Evolutionary conservation across 2,888 invertebrate genomes (phyloP).

Genomic region (Hemithea aestivaria): DNA sequence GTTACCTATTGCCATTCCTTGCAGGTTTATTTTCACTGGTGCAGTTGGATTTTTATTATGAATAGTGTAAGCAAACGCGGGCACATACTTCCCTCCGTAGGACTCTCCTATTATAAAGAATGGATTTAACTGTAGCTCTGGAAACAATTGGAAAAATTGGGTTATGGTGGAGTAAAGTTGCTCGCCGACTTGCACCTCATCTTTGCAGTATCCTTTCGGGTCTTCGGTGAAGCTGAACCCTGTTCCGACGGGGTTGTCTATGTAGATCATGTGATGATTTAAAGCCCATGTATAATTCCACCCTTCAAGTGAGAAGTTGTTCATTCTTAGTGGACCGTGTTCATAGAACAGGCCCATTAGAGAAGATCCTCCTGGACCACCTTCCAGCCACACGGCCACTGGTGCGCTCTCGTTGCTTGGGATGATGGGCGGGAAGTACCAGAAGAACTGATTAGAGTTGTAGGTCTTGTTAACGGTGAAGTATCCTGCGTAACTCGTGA

Average conservation of each 20-base stretch:
- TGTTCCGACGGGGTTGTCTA: too few species aligned
- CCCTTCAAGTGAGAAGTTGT: slow-evolving; percentile 63
- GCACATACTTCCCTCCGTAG: too few species aligned
- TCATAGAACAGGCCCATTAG: slow-evolving; percentile 90
- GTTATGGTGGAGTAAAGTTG: slow-evolving; percentile 86
- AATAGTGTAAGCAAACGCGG: too few species aligned
- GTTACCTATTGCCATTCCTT: slow-evolving; percentile 88
- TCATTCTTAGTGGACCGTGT: slow-evolving; percentile 84
- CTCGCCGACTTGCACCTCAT: too few species aligned
- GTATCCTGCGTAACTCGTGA: too few species aligned
- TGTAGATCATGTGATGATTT: slow-evolving; percentile 87
- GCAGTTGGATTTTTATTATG: slow-evolving; percentile 81
- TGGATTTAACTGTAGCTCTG: slow-evolving; percentile 84
- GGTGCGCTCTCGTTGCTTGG: slow-evolving; percentile 79
- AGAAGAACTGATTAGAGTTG: slow-evolving; percentile 93
- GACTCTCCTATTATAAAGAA: slow-evolving; percentile 93
- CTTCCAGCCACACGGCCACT: slow-evolving; percentile 90
- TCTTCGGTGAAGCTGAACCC: slow-evolving; percentile 91
- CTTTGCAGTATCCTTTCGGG: slow-evolving; percentile 87
- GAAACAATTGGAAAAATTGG: slow-evolving; percentile 92
- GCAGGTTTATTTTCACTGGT: slow-evolving; percentile 84
- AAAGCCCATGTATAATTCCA: slow-evolving; percentile 89
- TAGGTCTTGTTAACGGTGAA: too few species aligned
- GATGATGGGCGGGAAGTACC: slow-evolving; percentile 90
- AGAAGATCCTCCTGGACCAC: slow-evolving; percentile 90